Conservation (phyloP, 2,888 invertebrate genomes). For the Cabera pusaria region DNA sequence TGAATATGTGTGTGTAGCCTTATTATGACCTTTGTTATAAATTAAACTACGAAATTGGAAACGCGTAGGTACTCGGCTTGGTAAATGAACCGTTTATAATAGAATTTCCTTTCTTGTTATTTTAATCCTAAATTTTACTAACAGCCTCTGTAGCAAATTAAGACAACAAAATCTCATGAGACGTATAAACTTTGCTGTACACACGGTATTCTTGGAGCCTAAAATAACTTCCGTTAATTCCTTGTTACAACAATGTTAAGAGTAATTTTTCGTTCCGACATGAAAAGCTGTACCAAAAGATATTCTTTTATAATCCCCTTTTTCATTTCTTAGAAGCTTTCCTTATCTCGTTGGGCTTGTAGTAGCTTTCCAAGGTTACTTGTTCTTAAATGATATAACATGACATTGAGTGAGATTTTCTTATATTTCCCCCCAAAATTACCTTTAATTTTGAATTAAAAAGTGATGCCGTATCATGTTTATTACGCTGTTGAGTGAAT, state of each 20-base stretch:
- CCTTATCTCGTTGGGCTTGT: constrained; percentile 21
- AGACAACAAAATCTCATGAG: constrained; percentile 6
- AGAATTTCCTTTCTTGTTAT: constrained; percentile 8
- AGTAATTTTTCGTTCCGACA: constrained; percentile 29
- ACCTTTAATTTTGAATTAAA: no score
- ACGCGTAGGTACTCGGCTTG: background rate
- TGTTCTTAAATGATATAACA: no score
- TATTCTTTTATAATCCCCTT: constrained; percentile 27
- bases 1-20: constrained; percentile 12
- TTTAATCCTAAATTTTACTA: constrained; percentile 1
- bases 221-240: constrained; percentile 16
- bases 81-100: constrained; percentile 2
- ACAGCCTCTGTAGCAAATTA: constrained; percentile 2
- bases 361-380: background rate
- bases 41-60: constrained; percentile 14
- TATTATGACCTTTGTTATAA: constrained; percentile 15
- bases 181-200: no score
- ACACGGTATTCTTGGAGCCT: no score
- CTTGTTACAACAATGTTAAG: constrained; percentile 14
- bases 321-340: constrained; percentile 30
- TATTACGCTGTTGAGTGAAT: no score
- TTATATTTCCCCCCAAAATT: constrained; percentile 4
- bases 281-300: constrained; percentile 28
- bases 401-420: background rate
- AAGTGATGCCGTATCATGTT: no score